Percentiles rank a stretch among this genome's conserved stretches.
phyloP scores from a whole-genome alignment of 2,797 vertebrate genomes.

The Esox lucius region DNA sequence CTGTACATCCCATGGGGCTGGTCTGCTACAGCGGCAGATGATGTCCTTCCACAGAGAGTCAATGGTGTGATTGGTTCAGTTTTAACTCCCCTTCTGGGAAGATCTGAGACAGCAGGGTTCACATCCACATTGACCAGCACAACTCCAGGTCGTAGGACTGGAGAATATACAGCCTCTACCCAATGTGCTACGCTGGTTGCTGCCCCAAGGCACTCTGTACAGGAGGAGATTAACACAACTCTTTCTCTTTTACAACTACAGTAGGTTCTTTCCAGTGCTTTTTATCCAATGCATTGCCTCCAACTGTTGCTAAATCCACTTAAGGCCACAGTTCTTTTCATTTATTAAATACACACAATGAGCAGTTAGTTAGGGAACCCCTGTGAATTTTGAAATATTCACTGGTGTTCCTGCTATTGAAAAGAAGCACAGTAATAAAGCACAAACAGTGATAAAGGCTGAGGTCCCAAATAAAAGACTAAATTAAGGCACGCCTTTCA shows the following conservation, averaged over 20 bases:
- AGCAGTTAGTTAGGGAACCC: not conserved
- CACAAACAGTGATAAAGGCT: slow-evolving; percentile 27
- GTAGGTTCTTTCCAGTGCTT: not conserved
- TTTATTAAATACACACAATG: not conserved
- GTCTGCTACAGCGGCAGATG: not conserved
- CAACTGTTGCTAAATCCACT: not conserved
- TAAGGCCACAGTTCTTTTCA: not conserved
- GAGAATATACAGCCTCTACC: not conserved
- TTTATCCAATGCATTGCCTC: not conserved
- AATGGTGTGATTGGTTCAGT: not conserved
- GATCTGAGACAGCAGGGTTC: not conserved
- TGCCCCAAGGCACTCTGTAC: not conserved
- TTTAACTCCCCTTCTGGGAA: not conserved
- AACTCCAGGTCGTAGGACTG: not conserved
- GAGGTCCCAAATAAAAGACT: slow-evolving; percentile 61
- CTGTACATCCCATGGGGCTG: no score
- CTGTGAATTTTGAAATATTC: not conserved
- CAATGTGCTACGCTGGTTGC: not conserved
- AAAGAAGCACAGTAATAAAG: slow-evolving; percentile 34
- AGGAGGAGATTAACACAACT: not conserved
- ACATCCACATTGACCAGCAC: not conserved
- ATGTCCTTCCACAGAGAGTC: not conserved
- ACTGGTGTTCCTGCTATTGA: not conserved
- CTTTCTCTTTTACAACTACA: not conserved
- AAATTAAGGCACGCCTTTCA: slow-evolving; percentile 72